Base-by-base conservation (phyloP, 2,797 vertebrate species). In the Leptoclinus maculatus region DNA sequence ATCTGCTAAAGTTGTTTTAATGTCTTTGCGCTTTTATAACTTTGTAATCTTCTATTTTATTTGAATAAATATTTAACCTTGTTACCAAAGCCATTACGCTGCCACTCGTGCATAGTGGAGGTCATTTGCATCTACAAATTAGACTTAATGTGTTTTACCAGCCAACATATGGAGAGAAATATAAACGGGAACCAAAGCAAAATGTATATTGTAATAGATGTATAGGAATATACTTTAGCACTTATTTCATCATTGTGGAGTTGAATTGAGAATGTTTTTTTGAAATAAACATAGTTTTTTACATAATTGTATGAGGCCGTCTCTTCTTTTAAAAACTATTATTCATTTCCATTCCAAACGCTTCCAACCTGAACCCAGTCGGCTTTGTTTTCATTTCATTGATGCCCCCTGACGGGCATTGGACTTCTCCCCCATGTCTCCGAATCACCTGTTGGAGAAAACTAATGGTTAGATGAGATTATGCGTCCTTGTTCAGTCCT, bases 261-360 rank as follows among this genome's bases (percentile, higher is more conserved):
- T 71, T 71, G 53, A 75, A 45, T 32, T 73, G 57, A 45, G 7
- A 23, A 43, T 63, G 54, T 78, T 85, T 82, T 84, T 88, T 84
- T 88, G 34, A 74, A 93, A 91, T 90, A 90, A 94, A 47, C 64
- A 70, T 79, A 70, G 78, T 91, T 90, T 92, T 93, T 2, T 90
- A 90, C 27, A 72, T 60, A 64, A n/a, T 6, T 74, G 17, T 41
- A 32, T 72, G 36, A 41, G 23, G 9, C 9, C 4, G 17, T 32
- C 32, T 62, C 29, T 80, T 1, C 23, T 49, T 21, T 57, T 16
- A 34, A 32, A 16, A 51, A 2, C 1, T 10, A n/a, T 23, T 14
- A 54, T 54, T 25, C 5, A 54, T 54, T 27, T 54, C 12, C 51
- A 11, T 51, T 11, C 10, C 41, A 43, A 41, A 41, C 12, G 39